phyloP scores from a whole-genome alignment of 1,140 invertebrate genomes.

The Drosophila dunni region DNA sequence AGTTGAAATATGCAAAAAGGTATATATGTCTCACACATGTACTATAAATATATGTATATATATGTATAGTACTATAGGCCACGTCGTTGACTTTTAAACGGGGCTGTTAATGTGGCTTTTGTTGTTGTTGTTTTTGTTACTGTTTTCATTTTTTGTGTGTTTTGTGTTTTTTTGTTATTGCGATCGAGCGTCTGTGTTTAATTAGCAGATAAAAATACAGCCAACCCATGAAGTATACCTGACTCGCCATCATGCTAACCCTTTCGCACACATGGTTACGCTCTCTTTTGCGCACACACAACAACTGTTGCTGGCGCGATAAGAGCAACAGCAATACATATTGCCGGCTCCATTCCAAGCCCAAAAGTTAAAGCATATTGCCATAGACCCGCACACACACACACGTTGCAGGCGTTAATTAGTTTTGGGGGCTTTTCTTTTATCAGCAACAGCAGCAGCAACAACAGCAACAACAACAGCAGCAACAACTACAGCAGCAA shows the following conservation, averaged over 20 bases:
- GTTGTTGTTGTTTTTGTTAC: slow-evolving; percentile 22
- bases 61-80: slow-evolving; percentile 56
- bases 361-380: slow-evolving; percentile 19
- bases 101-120: slow-evolving; percentile 55
- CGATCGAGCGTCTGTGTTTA: slow-evolving; percentile 81
- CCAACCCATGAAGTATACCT: slow-evolving; percentile 63
- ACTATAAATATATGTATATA: slow-evolving; percentile 20
- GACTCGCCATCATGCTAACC: slow-evolving; percentile 9
- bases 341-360: slow-evolving; percentile 24
- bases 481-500: slow-evolving; percentile 26
- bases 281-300: slow-evolving; percentile 20
- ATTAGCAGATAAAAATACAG: slow-evolving; percentile 83
- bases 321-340: slow-evolving; percentile 21
- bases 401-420: slow-evolving; percentile 81
- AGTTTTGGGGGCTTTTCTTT: slow-evolving; percentile 81
- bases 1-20: slow-evolving; percentile 30
- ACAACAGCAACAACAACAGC: slow-evolving; percentile 19
- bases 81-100: slow-evolving; percentile 76
- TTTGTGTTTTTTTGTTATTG: slow-evolving; percentile 36
- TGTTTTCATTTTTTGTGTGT: slow-evolving; percentile 15
- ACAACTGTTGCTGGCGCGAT: slow-evolving; percentile 22
- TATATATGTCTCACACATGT: slow-evolving; percentile 5
- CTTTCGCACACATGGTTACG: slow-evolving; percentile 8
- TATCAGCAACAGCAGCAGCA: slow-evolving; percentile 59
- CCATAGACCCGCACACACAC: slow-evolving; percentile 37